Percentiles rank a stretch among this genome's conserved stretches.
Evolutionary conservation across 2,113 vertebrate species (phyloP).

Genomic region (Silurus meridionalis): DNA sequence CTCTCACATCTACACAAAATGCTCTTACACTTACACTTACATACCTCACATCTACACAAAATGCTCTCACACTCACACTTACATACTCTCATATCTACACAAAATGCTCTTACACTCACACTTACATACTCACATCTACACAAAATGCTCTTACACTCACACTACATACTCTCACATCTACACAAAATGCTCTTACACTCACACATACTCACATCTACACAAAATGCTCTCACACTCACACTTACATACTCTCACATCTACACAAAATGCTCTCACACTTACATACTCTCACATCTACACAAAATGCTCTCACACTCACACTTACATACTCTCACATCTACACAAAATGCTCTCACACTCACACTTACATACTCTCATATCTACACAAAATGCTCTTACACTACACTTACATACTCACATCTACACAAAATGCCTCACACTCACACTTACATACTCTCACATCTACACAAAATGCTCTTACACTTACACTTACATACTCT

Average conservation of each 20-base stretch:
- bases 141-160: too few relatives aligned
- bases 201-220: neutral
- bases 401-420: neutral
- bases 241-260: neutral
- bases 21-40: neutral
- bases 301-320: neutral
- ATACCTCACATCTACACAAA: neutral
- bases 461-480: too few relatives aligned
- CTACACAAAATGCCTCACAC: neutral
- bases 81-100: neutral
- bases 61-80: neutral
- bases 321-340: neutral
- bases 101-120: neutral
- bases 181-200: too few relatives aligned
- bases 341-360: neutral
- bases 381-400: neutral
- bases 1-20: neutral
- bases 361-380: neutral
- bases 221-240: neutral
- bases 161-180: too few relatives aligned
- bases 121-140: too few relatives aligned
- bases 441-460: too few relatives aligned
- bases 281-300: neutral
- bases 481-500: neutral
- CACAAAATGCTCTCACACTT: neutral